A percentile compares a stretch with the other conserved stretches of the same genome.
Conservation (phyloP, 2,797 vertebrate genomes). For the Bradypus variegatus region DNA sequence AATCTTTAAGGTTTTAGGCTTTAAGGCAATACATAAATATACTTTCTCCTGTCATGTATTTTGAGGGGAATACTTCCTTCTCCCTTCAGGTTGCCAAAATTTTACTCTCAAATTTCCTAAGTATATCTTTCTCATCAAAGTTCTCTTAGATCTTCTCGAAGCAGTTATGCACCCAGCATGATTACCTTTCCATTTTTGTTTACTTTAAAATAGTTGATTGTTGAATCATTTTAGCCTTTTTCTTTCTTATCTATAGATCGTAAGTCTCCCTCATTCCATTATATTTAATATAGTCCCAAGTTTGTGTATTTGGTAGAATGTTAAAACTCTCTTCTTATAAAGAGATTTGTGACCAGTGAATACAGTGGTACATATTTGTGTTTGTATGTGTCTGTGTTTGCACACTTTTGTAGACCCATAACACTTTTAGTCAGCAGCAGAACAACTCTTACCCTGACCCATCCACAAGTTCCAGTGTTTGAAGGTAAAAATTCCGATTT, state of each 20-base stretch:
- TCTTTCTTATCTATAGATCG: background rate
- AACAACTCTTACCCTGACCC: background rate
- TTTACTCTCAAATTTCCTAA: background rate
- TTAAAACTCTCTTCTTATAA: background rate
- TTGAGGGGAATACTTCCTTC: background rate
- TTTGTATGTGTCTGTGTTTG: background rate
- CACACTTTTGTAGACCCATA: background rate
- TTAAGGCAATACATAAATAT: constrained; percentile 7
- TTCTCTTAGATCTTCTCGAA: background rate
- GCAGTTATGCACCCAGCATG: background rate
- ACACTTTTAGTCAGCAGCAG: background rate
- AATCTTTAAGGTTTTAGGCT: background rate
- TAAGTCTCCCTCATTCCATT: background rate
- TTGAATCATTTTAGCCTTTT: background rate
- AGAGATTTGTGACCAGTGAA: background rate
- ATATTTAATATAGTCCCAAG: constrained; percentile 14
- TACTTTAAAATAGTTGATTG: background rate
- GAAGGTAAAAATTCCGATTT: background rate
- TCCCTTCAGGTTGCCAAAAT: background rate
- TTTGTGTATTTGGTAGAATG: constrained; percentile 15
- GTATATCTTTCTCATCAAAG: background rate
- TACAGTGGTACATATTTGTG: background rate
- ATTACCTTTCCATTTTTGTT: constrained; percentile 31
- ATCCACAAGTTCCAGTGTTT: background rate
- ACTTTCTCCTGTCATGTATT: background rate